These are phyloP conservation scores for Equus quagga DNA, from an alignment of 2,113 vertebrate genomes.

Conservation along the genomic window DNA sequence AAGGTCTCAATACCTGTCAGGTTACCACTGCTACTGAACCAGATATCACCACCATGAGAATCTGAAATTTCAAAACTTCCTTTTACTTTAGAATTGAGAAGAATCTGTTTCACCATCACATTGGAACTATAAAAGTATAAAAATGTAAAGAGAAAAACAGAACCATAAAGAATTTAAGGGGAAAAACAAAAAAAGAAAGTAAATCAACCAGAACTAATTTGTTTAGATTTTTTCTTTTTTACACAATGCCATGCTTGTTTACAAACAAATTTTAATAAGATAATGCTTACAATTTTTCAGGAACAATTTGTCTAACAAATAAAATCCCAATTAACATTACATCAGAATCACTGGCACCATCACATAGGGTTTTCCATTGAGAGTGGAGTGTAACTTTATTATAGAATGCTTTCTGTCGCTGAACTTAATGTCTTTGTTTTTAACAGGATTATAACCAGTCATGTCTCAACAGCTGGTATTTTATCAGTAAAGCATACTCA, in stretches of 20 bases:
- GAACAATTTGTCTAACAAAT: conserved; percentile 21
- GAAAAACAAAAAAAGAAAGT: not conserved
- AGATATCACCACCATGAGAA: not conserved
- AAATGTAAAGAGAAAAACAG: conserved; percentile 27
- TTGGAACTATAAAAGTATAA: conserved; percentile 22
- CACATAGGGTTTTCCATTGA: conserved; percentile 39
- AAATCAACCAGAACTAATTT: conserved; percentile 42
- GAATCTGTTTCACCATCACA: conserved; percentile 2
- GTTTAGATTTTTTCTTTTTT: not conserved
- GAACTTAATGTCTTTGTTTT: conserved; percentile 47
- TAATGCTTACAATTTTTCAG: conserved; percentile 43
- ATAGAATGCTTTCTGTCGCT: not conserved
- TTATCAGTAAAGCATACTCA: conserved; percentile 56
- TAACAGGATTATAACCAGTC: conserved; percentile 20
- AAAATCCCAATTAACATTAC: not conserved
- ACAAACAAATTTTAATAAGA: conserved; percentile 8
- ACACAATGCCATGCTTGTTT: conserved; percentile 15
- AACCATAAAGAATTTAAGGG: conserved; percentile 24
- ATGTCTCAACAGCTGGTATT: conserved; percentile 27
- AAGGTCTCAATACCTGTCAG: not conserved
- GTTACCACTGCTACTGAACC: not conserved
- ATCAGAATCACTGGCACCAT: conserved; percentile 48
- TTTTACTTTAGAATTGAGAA: conserved; percentile 38
- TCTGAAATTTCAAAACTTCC: not conserved
- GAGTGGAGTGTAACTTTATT: not conserved